Conservation (phyloP, 2,113 vertebrate species). For the Prionailurus viverrinus region DNA sequence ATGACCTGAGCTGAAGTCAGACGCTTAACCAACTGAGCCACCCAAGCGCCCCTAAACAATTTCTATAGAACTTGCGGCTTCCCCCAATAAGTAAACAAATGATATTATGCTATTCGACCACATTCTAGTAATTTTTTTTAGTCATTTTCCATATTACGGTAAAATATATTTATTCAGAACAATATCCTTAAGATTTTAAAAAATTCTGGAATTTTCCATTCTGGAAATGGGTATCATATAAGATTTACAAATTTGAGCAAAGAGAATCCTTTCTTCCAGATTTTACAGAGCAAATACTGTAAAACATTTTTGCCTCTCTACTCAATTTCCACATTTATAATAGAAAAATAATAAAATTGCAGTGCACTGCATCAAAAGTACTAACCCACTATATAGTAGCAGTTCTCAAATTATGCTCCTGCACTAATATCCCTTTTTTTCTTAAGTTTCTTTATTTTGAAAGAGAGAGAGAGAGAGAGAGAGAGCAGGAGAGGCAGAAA, state of each 20-base stretch:
- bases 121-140: not conserved
- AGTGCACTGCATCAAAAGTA: conserved; percentile 45
- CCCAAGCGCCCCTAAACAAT: not conserved
- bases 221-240: conserved; percentile 31
- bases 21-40: too few relatives aligned
- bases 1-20: too few relatives aligned
- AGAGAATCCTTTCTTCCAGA: conserved; percentile 52
- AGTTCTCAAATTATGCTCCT: not conserved
- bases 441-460: too few relatives aligned
- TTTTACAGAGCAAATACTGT: conserved; percentile 52
- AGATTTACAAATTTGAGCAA: conserved; percentile 32
- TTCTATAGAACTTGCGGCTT: conserved; percentile 4
- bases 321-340: conserved; percentile 53
- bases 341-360: conserved; percentile 66
- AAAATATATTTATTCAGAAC: conserved; percentile 37
- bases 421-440: not conserved
- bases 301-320: not conserved
- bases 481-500: too few relatives aligned
- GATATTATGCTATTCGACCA: not conserved
- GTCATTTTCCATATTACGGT: conserved; percentile 35
- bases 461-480: too few relatives aligned
- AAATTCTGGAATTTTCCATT: conserved; percentile 9
- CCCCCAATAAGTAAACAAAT: not conserved
- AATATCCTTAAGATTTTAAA: conserved; percentile 39
- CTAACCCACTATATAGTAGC: not conserved